Conservation (phyloP, 2,888 invertebrate species). For the Leptura quadrifasciata region DNA sequence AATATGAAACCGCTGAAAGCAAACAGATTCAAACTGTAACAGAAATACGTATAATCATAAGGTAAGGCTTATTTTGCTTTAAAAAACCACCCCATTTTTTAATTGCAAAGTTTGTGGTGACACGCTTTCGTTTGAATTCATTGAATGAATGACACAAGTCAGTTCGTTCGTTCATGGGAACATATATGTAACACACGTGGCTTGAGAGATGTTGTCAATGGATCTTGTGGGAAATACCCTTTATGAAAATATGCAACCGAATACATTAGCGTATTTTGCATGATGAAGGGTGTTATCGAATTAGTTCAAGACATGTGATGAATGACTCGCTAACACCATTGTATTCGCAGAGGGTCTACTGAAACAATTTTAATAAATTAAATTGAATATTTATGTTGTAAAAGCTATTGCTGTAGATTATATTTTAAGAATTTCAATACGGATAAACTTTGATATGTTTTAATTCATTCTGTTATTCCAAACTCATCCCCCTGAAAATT, state of each 20-base stretch:
- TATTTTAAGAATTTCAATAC: too few species aligned
- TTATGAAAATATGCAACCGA: conserved; percentile 28
- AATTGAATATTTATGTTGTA: background rate
- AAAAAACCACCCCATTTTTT: conserved; percentile 30
- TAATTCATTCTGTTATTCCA: too few species aligned
- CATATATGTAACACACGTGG: conserved; percentile 19
- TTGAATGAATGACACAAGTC: conserved; percentile 12
- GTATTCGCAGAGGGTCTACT: background rate
- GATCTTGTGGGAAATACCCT: conserved; percentile 29
- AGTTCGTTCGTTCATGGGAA: conserved; percentile 15
- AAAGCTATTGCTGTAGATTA: too few species aligned
- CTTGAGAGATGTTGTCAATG: conserved; percentile 8
- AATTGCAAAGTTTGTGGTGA: conserved; percentile 45
- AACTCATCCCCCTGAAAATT: too few species aligned
- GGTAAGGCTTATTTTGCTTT: background rate
- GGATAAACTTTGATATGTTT: too few species aligned
- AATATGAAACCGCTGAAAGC: too few species aligned
- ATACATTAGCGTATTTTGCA: conserved; percentile 29
- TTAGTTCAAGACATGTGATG: conserved; percentile 25
- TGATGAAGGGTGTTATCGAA: conserved; percentile 32
- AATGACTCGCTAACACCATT: conserved; percentile 16
- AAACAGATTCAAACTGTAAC: too few species aligned
- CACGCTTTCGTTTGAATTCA: background rate
- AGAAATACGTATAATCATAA: too few species aligned
- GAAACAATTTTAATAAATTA: conserved; percentile 12